Conservation (phyloP, 2,888 invertebrate species). For the Lysandra coridon region DNA sequence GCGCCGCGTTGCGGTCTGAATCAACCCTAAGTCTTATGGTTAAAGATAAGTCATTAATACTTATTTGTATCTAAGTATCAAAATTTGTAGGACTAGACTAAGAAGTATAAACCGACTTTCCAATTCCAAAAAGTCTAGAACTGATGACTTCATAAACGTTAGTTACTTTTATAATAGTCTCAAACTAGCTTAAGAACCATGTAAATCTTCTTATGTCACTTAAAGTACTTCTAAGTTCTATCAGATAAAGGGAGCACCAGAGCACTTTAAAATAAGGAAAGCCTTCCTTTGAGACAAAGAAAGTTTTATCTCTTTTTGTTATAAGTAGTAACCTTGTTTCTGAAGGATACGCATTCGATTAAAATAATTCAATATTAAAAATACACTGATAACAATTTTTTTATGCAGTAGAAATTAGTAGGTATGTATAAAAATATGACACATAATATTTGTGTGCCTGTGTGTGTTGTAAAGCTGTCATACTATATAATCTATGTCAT, state of each 20-base stretch:
- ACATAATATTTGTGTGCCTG: no score
- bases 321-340: conserved; percentile 14
- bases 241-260: conserved; percentile 34
- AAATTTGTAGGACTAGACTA: no score
- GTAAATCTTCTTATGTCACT: conserved; percentile 15
- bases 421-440: not conserved
- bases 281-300: conserved; percentile 37
- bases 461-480: no score
- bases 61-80: no score
- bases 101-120: not conserved
- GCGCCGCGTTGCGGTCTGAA: no score
- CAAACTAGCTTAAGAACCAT: conserved; percentile 22
- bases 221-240: conserved; percentile 18
- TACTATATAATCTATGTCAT: no score
- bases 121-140: no score
- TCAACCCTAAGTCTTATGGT: no score
- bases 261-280: conserved; percentile 35
- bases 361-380: conserved; percentile 2
- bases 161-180: not conserved
- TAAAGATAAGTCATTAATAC: no score
- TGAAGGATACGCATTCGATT: conserved; percentile 11
- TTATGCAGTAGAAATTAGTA: not conserved
- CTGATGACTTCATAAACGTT: not conserved
- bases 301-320: conserved; percentile 33
- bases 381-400: not conserved